Evolutionary conservation across 2,888 invertebrate genomes (phyloP).

Genomic region (Leucophora obtusa): DNA sequence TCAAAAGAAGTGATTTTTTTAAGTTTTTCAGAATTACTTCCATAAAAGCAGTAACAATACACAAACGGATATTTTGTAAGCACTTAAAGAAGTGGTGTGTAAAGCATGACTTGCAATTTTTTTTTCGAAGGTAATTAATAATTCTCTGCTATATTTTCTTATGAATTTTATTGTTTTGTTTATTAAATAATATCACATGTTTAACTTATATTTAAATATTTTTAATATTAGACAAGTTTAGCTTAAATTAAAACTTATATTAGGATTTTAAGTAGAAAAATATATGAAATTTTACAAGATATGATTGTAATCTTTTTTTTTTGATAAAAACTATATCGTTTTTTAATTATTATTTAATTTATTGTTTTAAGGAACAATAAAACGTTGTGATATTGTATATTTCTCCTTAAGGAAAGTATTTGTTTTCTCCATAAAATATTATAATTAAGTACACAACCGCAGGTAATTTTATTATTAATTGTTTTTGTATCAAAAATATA

Average conservation of each 20-base stretch:
- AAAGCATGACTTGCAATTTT: no score
- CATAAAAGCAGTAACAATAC: no score
- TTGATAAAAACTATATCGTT: not conserved
- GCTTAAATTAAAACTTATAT: constrained; percentile 25
- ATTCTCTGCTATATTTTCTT: not conserved
- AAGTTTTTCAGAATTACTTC: no score
- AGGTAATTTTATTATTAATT: constrained; percentile 55
- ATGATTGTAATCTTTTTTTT: constrained; percentile 26
- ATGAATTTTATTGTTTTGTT: constrained; percentile 8
- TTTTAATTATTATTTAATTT: constrained; percentile 31
- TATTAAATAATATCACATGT: constrained; percentile 59
- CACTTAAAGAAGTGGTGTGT: no score
- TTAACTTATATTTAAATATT: constrained; percentile 23
- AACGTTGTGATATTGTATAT: constrained; percentile 74
- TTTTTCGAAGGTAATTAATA: no score
- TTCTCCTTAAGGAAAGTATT: constrained; percentile 2
- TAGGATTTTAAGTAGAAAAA: constrained; percentile 12
- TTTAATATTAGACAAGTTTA: constrained; percentile 40
- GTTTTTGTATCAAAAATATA: constrained; percentile 41
- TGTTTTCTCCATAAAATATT: constrained; percentile 12
- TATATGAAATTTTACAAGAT: constrained; percentile 24
- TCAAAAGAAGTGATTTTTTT: no score
- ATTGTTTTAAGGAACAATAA: constrained; percentile 74
- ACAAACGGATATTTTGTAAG: no score
- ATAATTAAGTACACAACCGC: constrained; percentile 75